phyloP scores from a whole-genome alignment of 2,113 vertebrate genomes.

The Euleptes europaea region DNA sequence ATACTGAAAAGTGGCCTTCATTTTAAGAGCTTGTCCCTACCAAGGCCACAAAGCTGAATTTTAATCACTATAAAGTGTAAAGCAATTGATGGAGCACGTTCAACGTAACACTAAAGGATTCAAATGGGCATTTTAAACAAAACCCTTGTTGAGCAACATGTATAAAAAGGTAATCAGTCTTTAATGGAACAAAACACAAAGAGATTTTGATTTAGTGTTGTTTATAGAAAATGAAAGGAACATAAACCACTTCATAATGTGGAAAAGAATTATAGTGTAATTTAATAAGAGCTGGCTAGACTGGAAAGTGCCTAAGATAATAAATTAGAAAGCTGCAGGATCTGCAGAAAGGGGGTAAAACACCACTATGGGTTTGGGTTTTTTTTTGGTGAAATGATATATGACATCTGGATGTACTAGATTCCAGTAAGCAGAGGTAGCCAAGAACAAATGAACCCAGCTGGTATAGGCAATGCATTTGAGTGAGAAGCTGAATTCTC shows the following conservation, averaged over 20 bases:
- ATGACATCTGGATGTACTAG: not conserved
- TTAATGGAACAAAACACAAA: slow-evolving; percentile 13
- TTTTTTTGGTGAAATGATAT: not conserved
- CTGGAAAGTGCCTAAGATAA: not conserved
- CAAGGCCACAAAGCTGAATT: not conserved
- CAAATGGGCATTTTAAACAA: not conserved
- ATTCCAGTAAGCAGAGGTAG: not conserved
- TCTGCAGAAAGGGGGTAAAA: not conserved
- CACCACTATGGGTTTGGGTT: not conserved
- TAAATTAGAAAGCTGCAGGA: slow-evolving; percentile 18
- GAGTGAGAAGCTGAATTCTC: not conserved
- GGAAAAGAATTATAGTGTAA: slow-evolving; percentile 11
- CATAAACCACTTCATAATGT: slow-evolving; percentile 5
- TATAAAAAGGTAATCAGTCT: not conserved
- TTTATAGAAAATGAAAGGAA: slow-evolving; percentile 17
- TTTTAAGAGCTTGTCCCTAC: not conserved
- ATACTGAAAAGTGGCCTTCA: not conserved
- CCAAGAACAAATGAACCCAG: not conserved
- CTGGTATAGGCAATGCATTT: not conserved
- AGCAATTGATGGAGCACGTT: not conserved
- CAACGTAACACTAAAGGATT: not conserved
- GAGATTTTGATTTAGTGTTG: slow-evolving; percentile 11
- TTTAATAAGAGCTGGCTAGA: slow-evolving; percentile 10
- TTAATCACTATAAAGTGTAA: not conserved
- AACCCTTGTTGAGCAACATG: not conserved